Base-by-base conservation (phyloP, 2,113 vertebrate species). In the Cyanocitta stelleri region DNA sequence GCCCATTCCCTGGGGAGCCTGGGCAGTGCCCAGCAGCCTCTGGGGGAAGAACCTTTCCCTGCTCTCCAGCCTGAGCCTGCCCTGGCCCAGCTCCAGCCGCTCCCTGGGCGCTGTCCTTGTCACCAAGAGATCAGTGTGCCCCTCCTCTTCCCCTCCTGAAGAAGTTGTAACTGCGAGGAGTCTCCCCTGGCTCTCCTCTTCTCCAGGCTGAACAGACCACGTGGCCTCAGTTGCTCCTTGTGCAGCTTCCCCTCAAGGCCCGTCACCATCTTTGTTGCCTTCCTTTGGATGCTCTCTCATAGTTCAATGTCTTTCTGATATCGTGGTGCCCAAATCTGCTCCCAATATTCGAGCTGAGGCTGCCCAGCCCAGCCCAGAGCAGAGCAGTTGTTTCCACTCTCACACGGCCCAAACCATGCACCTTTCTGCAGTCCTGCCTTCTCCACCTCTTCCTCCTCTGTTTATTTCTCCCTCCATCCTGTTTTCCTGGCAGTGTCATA, bases 51-150 rank as follows among this genome's bases (percentile, higher is more conserved):
- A 19, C 49, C 77, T 80, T 77, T 41, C 46, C 77, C 77, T 58
- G 10, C 1, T 1, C 62, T 80, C 9, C 76, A 66, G 76, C 76
- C 61, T 55, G 61, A 43, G 32, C 61, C 69, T 64, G 76, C 24
- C 59, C 75, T 64, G 76, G 39, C 61, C 48, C 48, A 54, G 61
- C 61, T 29, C 59, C 76, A 13, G 61, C 75, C 37, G 1, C n/a
- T 9, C 48, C 76, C 59, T 79, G 48, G 46, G 1, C 24, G 3
- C 76, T 79, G 76, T 41, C 61, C 24, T 49, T 79, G 61, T 7
- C 39, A 48, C 13, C 48, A 49, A n/a, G 59, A 3, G 37, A 11
- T 43, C 0, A 0, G 17, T n/a, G 37, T 79, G 61, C 1, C 24
- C 17, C n/a, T 81, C 3, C 43, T 27, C 27, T 6, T 6, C 78